Conservation (phyloP, 2,888 invertebrate species). For the Podabrus alpinus region DNA sequence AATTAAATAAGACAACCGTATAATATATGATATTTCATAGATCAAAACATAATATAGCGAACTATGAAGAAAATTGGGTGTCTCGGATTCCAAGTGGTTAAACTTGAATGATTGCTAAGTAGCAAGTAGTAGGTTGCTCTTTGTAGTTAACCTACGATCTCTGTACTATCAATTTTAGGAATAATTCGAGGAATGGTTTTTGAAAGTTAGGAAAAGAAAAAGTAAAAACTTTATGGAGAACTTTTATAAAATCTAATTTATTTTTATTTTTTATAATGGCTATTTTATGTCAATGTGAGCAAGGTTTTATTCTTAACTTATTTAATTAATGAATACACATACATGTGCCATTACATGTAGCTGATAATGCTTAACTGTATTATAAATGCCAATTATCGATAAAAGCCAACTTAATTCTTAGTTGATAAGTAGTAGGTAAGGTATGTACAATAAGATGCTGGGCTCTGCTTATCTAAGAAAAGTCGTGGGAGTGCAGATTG, state of each 20-base stretch:
- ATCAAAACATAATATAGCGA: background rate
- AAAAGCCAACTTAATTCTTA: background rate
- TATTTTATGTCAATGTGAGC: background rate
- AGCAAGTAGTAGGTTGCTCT: background rate
- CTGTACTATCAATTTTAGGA: background rate
- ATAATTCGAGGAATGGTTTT: background rate
- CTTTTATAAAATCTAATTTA: too few relatives aligned
- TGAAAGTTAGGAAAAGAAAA: background rate
- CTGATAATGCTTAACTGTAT: background rate
- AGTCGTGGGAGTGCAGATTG: conserved; percentile 5
- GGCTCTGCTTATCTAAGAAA: background rate
- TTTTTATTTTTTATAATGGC: background rate
- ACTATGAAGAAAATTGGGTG: background rate
- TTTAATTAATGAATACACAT: background rate
- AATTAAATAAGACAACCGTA: background rate
- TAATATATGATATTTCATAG: background rate
- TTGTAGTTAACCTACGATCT: background rate
- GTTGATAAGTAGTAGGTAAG: background rate
- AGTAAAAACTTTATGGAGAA: too few relatives aligned
- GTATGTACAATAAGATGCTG: background rate
- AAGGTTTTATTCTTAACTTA: background rate
- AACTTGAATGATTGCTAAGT: background rate
- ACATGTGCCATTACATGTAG: background rate
- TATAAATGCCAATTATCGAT: background rate
- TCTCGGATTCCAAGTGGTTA: background rate